Evolutionary conservation across 2,797 vertebrate genomes (phyloP), one percentile per base, ranked within the genome.

Genomic region (Neostethus bicornis): DNA sequence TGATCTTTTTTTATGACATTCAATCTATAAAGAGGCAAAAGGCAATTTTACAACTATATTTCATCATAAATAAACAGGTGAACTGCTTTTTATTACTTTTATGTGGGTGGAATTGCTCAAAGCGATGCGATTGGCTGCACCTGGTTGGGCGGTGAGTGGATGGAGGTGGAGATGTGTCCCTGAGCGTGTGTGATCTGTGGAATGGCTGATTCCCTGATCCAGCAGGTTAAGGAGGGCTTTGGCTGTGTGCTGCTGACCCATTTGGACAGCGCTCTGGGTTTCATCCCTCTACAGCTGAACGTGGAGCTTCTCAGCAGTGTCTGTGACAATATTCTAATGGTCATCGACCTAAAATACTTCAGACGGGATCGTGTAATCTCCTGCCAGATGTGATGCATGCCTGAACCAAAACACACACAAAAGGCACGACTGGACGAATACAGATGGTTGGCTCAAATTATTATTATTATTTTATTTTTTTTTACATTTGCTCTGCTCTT

Each of bases 151-250:
- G 23, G 51, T 28, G 47, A 20, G 67, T 50, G 34, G 21, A 4
- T 3, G 56, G 14, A 28, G 25, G 49, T 29, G 16, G 32, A 10
- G 20, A 5, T 39, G 24, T 10, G 31, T 50, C 10, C 42, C n/a
- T 4, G 20, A 54, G 32, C 45, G 13, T 48, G 71, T 38, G 41
- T 52, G 39, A 63, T 80, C 62, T 35, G 44, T 57, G 75, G 75
- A 66, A 43, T 31, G 41, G 20, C 55, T 77, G 82, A 77, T 66
- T 81, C 57, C 67, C 70, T 81, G 79, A 82, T 85, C 80, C 75
- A 39, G 66, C 80, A 84, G 85, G 85, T 87, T 87, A 84, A 87
- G 75, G 77, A 83, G 67, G 74, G 81, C 79, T 87, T 86, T 84
- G 79, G 73, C 74, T 84, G 61, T 38, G 61, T 20, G 31, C 61